A percentile compares a stretch with the other conserved stretches of the same genome.
Conservation (phyloP, 2,113 vertebrate species). For the Alces alces region DNA sequence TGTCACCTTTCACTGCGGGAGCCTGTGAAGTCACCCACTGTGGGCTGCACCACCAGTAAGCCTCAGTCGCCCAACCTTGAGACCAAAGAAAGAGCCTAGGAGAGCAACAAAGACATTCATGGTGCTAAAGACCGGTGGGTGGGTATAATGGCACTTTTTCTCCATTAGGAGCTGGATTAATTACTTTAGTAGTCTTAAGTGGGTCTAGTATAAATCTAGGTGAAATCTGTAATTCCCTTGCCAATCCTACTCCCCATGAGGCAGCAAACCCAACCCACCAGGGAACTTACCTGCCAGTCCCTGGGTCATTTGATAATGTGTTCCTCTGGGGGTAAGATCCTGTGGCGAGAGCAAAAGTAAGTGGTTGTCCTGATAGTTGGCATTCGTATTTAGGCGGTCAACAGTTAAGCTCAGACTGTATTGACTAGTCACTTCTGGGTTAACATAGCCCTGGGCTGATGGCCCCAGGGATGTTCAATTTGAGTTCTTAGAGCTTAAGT, state of each 20-base stretch:
- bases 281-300: neutral
- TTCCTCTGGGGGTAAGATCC: neutral
- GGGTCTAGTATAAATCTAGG: neutral
- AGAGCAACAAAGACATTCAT: neutral
- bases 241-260: neutral
- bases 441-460: neutral
- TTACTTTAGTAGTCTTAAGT: neutral
- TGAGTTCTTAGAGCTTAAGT: neutral
- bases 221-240: neutral
- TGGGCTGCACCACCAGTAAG: neutral
- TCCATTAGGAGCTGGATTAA: neutral
- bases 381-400: neutral
- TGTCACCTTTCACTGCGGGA: neutral
- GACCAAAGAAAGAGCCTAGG: neutral
- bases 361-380: neutral
- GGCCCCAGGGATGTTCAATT: neutral
- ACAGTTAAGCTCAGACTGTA: neutral
- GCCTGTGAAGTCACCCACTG: neutral
- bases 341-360: neutral
- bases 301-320: neutral
- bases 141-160: neutral
- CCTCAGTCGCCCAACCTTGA: neutral
- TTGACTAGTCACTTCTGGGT: neutral
- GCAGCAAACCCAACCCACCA: neutral
- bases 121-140: neutral